Base-by-base conservation (phyloP, 2,888 invertebrate genomes). In the Heliconius aoede region DNA sequence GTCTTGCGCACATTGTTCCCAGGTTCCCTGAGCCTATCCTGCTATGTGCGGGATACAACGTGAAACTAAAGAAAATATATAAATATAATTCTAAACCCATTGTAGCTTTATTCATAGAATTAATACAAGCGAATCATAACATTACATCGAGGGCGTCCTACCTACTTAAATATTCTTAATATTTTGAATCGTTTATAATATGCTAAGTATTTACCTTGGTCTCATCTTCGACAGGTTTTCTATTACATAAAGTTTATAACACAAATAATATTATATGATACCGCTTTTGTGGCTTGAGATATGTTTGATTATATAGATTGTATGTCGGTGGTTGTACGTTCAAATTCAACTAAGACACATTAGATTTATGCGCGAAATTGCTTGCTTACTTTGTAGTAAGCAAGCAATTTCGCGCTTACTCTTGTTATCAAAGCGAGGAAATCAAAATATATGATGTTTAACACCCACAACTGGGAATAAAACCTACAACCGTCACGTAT, bases 161-260 rank as follows among this genome's bases (percentile, higher is more conserved):
- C 13, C 30, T 64, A 36, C n/a, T 36, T 64, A 64, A 36, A 32
- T 36, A n/a, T 64, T 36, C n/a, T 36, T n/a, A 64, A 36, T 60
- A 32, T n/a, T 68, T 26, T 18, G 21, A 11, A 68, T 68, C 46
- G 15, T 28, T 46, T 46, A 46, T 24, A 68, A 26, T 36, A 67
- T 67, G 58, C 58, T 36, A 21, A n/a, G 21, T 64, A 9, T 64
- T 73, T 65, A 62, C 62, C 73, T 73, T 73, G 64, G 64, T 73
- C 30, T 73, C 73, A 64, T 73, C 64, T 24, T 64, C 28, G 46
- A 73, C 64, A 51, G 62, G 64, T 73, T 73, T 62, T 51, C 28
- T 30, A 9, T 73, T 51, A 60, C 46, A 64, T 71, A 60, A 9
- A 60, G 21, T 8, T 32, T 60, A 60, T 71, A 24, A 18, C 60